Percentiles rank a stretch among this genome's conserved stretches.
These are phyloP conservation scores for Acronicta aceris DNA, from an alignment of 2,888 invertebrate species.

Conservation along the genomic window DNA sequence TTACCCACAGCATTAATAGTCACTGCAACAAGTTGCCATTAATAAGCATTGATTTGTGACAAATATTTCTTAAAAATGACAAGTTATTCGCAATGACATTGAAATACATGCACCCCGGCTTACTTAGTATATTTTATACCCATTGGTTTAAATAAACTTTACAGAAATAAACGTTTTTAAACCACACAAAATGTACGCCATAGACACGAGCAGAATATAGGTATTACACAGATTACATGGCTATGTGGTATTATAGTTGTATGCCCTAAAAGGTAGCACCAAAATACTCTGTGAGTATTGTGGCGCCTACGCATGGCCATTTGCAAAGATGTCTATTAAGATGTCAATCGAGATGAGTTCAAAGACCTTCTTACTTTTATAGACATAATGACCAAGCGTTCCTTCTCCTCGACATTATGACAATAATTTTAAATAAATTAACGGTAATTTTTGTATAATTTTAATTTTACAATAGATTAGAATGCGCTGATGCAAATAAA, in stretches of 20 bases:
- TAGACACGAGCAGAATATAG: constrained; percentile 16
- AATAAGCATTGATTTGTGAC: constrained; percentile 30
- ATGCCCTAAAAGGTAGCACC: constrained; percentile 49
- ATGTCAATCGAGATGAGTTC: constrained; percentile 68
- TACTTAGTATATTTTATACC: constrained; percentile 52
- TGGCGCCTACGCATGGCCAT: constrained; percentile 67
- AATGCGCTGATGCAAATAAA: constrained; percentile 26
- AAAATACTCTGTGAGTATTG: constrained; percentile 45
- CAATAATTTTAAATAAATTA: constrained; percentile 44
- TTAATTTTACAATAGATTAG: constrained; percentile 27
- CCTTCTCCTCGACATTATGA: constrained; percentile 40
- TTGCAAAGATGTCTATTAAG: constrained; percentile 62
- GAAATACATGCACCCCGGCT: constrained; percentile 64
- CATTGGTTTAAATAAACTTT: constrained; percentile 1
- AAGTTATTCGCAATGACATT: constrained; percentile 83
- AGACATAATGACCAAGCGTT: constrained; percentile 48
- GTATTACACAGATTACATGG: neutral
- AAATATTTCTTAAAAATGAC: constrained; percentile 69
- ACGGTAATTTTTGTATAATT: constrained; percentile 50
- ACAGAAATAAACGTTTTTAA: constrained; percentile 6
- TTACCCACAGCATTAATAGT: constrained; percentile 69
- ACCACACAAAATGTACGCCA: neutral
- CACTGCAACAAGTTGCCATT: constrained; percentile 86
- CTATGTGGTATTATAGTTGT: constrained; percentile 43
- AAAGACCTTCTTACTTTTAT: constrained; percentile 62